A percentile compares a stretch with the other conserved stretches of the same genome.
Evolutionary conservation across 2,113 vertebrate species (phyloP).

Genomic region (Lampris megalopsis): DNA sequence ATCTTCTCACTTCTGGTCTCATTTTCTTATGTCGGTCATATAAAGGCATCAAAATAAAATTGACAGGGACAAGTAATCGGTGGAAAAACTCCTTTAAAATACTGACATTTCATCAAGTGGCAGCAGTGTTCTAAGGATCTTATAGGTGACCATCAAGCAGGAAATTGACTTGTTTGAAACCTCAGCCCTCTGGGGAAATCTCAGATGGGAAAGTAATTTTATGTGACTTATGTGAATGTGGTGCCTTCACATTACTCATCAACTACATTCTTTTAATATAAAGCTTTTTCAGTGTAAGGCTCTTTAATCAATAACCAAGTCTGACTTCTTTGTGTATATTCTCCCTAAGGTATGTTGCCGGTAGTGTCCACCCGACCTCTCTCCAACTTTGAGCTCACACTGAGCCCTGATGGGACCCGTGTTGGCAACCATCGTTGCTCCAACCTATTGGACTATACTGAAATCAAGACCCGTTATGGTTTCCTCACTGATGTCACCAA

Average conservation of each 20-base stretch:
- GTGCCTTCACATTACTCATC: slow-evolving; percentile 1
- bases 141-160: too few relatives aligned
- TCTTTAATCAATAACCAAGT: neutral
- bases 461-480: slow-evolving; percentile 90
- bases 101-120: neutral
- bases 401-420: slow-evolving; percentile 93
- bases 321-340: neutral
- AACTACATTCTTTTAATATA: slow-evolving; percentile 6
- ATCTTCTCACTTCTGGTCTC: too few relatives aligned
- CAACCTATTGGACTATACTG: slow-evolving; percentile 90
- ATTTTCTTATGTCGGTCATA: too few relatives aligned
- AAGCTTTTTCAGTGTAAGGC: neutral
- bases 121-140: too few relatives aligned
- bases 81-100: neutral
- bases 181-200: neutral
- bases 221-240: neutral
- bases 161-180: slow-evolving; percentile 1
- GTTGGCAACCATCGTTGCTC: slow-evolving; percentile 95
- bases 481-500: slow-evolving; percentile 89
- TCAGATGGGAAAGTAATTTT: too few relatives aligned
- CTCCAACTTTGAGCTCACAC: slow-evolving; percentile 94
- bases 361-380: slow-evolving; percentile 91
- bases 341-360: slow-evolving; percentile 89
- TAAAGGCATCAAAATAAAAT: too few relatives aligned
- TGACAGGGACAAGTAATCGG: too few relatives aligned